Base-by-base conservation (phyloP, 2,888 invertebrate genomes). In the Calameuta idolon region DNA sequence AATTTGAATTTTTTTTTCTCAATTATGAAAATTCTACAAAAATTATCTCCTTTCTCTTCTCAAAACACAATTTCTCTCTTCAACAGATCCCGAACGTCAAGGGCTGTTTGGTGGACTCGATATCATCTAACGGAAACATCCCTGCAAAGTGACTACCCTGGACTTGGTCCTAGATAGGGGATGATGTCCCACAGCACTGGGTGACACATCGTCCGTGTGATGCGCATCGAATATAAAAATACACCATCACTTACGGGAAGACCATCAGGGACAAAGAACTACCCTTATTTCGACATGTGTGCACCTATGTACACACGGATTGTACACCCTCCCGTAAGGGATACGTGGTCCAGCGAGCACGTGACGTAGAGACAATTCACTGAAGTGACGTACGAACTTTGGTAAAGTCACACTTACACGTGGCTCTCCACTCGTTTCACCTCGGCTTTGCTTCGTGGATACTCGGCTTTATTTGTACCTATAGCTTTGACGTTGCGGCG, bases 311-410 rank as follows among this genome's bases (percentile, higher is more conserved):
- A 34, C 55, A 55, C 55, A 55, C 9, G 23, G 12, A 82, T 81
- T 77, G 80, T 30, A 30, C 80, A 77, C 78, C 76, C 55, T 75
- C 69, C n/a, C 68, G 75, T 69, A 76, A 74, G 71, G 74, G 77
- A 81, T 79, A 79, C 81, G 81, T 80, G 81, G 79, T 82, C 78
- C 79, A 78, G 78, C 81, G 81, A 81, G 78, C 79, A 76, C 77
- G 76, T 77, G 81, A 82, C 77, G 81, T 76, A 78, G 81, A 34
- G 71, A 71, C 71, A 5, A 23, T 55, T 55, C 76, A 76, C 74
- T 76, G 76, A 74, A 79, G 79, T 79, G 81, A 81, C 81, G 79
- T 75, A 77, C 75, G 76, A 79, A 78, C 79, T 80, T 81, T 78
- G 79, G 74, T 81, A 80, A 80, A 55, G 55, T 55, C 55, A 55